Evolutionary conservation across 1,140 invertebrate species (phyloP).

Genomic region (Scaptodrosophila lebanonensis): DNA sequence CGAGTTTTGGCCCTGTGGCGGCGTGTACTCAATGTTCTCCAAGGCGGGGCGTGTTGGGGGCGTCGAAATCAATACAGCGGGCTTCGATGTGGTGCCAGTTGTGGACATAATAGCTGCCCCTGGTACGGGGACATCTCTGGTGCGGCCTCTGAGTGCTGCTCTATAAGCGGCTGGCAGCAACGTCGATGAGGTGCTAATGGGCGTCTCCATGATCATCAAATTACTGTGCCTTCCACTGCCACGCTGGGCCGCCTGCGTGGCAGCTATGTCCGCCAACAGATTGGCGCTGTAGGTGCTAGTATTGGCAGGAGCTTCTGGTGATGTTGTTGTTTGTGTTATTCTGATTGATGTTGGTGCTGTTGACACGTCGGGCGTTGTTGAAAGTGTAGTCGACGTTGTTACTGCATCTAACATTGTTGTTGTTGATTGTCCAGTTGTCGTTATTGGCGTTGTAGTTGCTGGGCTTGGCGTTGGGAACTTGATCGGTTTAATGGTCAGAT

Average conservation of each 20-base stretch:
- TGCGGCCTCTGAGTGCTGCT: constrained; percentile 29
- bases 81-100: neutral
- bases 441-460: neutral
- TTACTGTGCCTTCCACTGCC: constrained; percentile 33
- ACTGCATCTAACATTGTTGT: no score
- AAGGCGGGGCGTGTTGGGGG: constrained; percentile 14
- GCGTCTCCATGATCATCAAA: constrained; percentile 54
- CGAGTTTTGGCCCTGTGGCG: constrained; percentile 52
- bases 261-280: constrained; percentile 45
- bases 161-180: neutral
- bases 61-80: constrained; percentile 3
- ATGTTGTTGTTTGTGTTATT: no score
- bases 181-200: constrained; percentile 31
- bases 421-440: no score
- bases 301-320: constrained; percentile 5
- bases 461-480: constrained; percentile 27
- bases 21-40: constrained; percentile 49
- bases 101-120: neutral
- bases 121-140: constrained; percentile 42
- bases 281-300: constrained; percentile 38
- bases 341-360: neutral
- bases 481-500: constrained; percentile 70
- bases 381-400: no score
- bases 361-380: no score
- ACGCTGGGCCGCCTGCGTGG: constrained; percentile 20